phyloP scores from a whole-genome alignment of 2,113 vertebrate species.

The Gnathonemus echidnorhynchus region DNA sequence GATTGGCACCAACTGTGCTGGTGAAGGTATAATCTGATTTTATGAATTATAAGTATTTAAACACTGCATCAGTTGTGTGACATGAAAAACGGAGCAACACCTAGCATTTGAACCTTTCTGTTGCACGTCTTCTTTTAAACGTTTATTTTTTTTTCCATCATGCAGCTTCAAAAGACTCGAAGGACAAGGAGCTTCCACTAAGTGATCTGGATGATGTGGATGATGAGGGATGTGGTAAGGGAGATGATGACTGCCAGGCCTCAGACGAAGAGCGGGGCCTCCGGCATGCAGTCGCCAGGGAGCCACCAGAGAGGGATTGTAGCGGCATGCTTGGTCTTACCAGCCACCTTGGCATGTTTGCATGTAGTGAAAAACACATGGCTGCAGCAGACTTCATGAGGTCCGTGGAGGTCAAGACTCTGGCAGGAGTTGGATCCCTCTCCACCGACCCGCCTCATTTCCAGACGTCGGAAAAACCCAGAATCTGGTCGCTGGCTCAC shows the following conservation, averaged over 20 bases:
- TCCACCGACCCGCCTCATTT: constrained; percentile 57
- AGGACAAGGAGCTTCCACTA: constrained; percentile 68
- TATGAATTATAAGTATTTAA: background rate
- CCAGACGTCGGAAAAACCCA: constrained; percentile 69
- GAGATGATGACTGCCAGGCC: constrained; percentile 62
- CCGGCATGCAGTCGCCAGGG: constrained; percentile 39
- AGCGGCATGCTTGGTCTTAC: constrained; percentile 53
- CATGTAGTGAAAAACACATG: constrained; percentile 57
- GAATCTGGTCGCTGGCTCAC: constrained; percentile 89
- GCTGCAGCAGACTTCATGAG: constrained; percentile 57
- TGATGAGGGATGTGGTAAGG: constrained; percentile 71
- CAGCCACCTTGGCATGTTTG: constrained; percentile 59
- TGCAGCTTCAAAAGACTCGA: constrained; percentile 66
- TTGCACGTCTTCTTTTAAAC: background rate
- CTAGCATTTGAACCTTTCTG: background rate
- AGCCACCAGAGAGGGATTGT: constrained; percentile 60
- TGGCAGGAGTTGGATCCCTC: constrained; percentile 22
- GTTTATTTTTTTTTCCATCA: background rate
- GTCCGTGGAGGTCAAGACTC: constrained; percentile 43
- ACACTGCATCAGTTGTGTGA: background rate
- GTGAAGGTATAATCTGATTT: constrained; percentile 61
- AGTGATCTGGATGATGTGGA: constrained; percentile 83
- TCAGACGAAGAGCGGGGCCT: constrained; percentile 46
- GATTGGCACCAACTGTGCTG: constrained; percentile 51
- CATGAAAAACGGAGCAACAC: background rate